Evolutionary conservation across 2,888 invertebrate species (phyloP), one percentile per base, ranked within the genome.

Genomic region (Elegia similella): DNA sequence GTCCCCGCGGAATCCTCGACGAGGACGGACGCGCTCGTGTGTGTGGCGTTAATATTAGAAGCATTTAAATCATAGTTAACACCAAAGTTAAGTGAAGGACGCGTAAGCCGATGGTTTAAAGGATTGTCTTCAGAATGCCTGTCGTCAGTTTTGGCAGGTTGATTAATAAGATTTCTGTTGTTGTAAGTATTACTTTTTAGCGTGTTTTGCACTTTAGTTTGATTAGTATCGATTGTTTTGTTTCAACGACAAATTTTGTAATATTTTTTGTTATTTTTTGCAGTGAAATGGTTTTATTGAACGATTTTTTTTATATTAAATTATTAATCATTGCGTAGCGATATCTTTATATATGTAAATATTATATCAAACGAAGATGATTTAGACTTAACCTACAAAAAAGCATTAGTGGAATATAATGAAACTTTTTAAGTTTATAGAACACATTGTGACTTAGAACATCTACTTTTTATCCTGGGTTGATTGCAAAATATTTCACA

Each of bases 111-210:
- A 54, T 54, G 53, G 43, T 54, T 43, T 43, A 54, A 30, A 54
- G 53, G 53, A 54, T 54, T 50, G n/a, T 1, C 17, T 8, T 7
- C 32, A 50, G 42, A 50, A 56, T 42, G 50, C 56, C 50, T 32
- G 47, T 47, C 15, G 56, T 56, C 32, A 56, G 32, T 29, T 42
- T 56, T 48, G 53, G 53, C 15, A 54, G 43, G 30, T 43, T 54
- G 30, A 30, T 54, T 16, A 30, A 16, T 29, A 54, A 54, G 44
- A 44, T 54, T 30, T 44, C 53, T 13, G 8, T 54, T 44, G 15
- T 29, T 43, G 53, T 54, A 13, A 54, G 53, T 54, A 32, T 16
- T 17, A 7, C 10, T 13, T 29, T 23, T 23, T 3, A 23, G 5
- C 23, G 23, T 23, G 5, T 52, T 52, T 10, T 23, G 23, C 23